phyloP scores from a whole-genome alignment of 2,113 vertebrate species.

The Mixornis gularis region DNA sequence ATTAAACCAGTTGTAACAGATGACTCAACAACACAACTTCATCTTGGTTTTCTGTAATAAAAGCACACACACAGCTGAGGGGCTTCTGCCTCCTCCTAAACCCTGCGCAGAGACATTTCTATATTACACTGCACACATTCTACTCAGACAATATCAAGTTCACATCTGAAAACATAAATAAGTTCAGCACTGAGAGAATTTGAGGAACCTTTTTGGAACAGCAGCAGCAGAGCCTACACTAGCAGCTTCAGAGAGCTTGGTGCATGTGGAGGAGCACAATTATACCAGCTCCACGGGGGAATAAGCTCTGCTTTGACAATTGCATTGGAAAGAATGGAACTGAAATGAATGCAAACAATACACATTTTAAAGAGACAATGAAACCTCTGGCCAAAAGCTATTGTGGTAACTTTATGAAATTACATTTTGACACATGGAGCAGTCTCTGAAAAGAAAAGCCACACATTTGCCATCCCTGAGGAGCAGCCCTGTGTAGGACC shows the following conservation, averaged over 20 bases:
- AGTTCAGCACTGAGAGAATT: not conserved
- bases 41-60: slow-evolving; percentile 24
- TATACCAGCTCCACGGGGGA: not conserved
- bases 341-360: not conserved
- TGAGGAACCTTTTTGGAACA: not conserved
- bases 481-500: not conserved
- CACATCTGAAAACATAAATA: slow-evolving; percentile 26
- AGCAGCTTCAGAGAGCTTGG: slow-evolving; percentile 21
- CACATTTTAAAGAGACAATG: not conserved
- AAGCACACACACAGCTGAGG: not conserved
- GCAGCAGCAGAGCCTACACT: slow-evolving; percentile 15
- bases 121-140: not conserved
- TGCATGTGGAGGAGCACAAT: not conserved
- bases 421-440: not conserved
- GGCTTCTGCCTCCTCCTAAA: slow-evolving; percentile 38
- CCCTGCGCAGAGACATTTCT: slow-evolving; percentile 15
- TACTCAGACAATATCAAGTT: slow-evolving; percentile 29
- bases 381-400: not conserved
- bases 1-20: slow-evolving; percentile 4
- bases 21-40: slow-evolving; percentile 7
- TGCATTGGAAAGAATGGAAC: not conserved
- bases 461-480: not conserved
- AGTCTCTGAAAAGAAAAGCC: not conserved
- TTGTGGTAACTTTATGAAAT: not conserved
- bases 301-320: slow-evolving; percentile 8